Evolutionary conservation across 1,140 invertebrate genomes (phyloP), one percentile per base, ranked within the genome.

Genomic region (Bactericera cockerelli): DNA sequence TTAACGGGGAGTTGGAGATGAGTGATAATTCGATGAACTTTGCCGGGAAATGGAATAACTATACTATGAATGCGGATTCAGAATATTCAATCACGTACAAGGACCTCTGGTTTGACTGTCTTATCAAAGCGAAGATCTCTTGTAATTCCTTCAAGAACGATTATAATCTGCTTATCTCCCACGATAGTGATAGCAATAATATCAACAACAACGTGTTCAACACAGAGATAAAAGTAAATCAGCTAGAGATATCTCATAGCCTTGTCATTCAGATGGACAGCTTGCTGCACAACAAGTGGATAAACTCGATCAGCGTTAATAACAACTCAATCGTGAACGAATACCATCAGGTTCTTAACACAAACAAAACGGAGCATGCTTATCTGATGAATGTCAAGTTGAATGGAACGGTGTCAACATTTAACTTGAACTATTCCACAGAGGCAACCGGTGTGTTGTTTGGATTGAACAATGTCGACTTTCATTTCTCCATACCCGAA

Each of bases 61-160:
- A 49, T 49, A 49, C 42, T 19, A 4, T 49, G 19, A 49, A n/a
- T 49, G 22, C 3, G 19, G n/a, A n/a, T 22, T 49, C 42, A 4
- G 42, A 49, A n/a, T 49, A 49, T 49, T 49, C 42, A 6, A 49
- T 49, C n/a, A 49, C 42, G 3, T 49, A 49, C 19, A 49, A 49
- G 22, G 42, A 49, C 4, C 22, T 49, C n/a, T 49, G 42, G 42
- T 49, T 49, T n/a, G 42, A 49, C 19, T 49, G 42, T 22, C n/a
- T 49, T 8, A 19, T 49, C 22, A 49, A 49, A 49, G 22, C 22
- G 22, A 16, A 19, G 3, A n/a, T 49, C 22, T 8, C 4, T 19
- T 10, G 42, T n/a, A 49, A 49, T n/a, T 4, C 42, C 8, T 49
- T 49, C 19, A 4, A n/a, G 3, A 49, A 4, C 3, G 42, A 4